Conservation (phyloP, 2,113 vertebrate species). For the Xenopus borealis region DNA sequence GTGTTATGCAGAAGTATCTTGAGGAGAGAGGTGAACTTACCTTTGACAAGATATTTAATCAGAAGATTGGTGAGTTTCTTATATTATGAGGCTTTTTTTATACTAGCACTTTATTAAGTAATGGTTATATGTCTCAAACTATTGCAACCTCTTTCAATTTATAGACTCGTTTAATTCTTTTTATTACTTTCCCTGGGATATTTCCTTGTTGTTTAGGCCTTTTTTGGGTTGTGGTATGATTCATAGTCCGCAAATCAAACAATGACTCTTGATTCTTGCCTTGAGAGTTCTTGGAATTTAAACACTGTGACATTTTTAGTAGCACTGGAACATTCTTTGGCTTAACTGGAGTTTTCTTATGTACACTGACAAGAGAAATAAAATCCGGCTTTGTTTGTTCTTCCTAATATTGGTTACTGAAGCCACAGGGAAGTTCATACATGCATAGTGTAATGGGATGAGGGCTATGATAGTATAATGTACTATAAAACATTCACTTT, state of each 20-base stretch:
- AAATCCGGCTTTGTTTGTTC: neutral
- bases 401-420: neutral
- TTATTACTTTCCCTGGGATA: too few relatives aligned
- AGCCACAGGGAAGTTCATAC: too few relatives aligned
- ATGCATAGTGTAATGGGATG: too few relatives aligned
- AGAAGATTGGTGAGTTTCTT: slow-evolving; percentile 88
- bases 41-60: slow-evolving; percentile 97
- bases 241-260: neutral
- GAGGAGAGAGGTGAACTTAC: slow-evolving; percentile 90
- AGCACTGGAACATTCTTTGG: neutral
- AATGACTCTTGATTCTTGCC: neutral
- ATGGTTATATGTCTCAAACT: too few relatives aligned
- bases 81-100: neutral
- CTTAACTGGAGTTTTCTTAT: neutral
- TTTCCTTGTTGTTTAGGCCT: too few relatives aligned
- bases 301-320: neutral
- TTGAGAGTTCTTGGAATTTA: neutral
- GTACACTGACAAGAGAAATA: neutral
- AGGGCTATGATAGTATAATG: too few relatives aligned
- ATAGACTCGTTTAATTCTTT: too few relatives aligned
- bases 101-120: too few relatives aligned
- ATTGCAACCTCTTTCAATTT: too few relatives aligned
- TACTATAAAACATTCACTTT: too few relatives aligned
- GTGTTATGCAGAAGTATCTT: slow-evolving; percentile 98
- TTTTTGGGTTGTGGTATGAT: neutral